These are phyloP conservation scores for Acanthopleura granulata DNA, from an alignment of 2,888 invertebrate species.

Conservation along the genomic window DNA sequence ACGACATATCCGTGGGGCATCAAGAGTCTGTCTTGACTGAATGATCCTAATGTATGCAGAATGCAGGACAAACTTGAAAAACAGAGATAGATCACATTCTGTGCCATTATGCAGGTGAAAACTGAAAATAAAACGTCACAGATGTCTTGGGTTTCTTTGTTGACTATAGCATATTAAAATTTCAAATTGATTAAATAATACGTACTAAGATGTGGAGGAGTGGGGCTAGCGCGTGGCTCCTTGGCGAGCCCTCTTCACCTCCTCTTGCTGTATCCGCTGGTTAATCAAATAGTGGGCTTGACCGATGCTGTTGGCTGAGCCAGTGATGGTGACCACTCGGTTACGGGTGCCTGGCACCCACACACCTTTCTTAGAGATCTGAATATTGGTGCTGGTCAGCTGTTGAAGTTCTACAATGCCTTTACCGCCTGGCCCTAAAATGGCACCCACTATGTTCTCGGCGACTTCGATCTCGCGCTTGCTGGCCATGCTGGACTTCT, in stretches of 20 bases:
- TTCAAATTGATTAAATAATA: slow-evolving; percentile 14
- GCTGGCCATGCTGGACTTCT: slow-evolving; percentile 49
- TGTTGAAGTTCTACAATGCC: slow-evolving; percentile 97
- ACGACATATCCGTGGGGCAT: neutral
- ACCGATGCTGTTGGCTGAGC: slow-evolving; percentile 87
- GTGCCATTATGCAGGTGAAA: slow-evolving; percentile 20
- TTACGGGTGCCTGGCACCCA: slow-evolving; percentile 97
- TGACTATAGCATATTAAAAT: slow-evolving; percentile 19
- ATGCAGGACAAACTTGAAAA: slow-evolving; percentile 19
- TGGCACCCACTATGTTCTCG: slow-evolving; percentile 94
- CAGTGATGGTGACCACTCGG: slow-evolving; percentile 96
- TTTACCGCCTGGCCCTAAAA: slow-evolving; percentile 96
- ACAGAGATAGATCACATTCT: slow-evolving; percentile 14
- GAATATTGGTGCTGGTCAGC: slow-evolving; percentile 96
- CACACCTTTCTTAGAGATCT: slow-evolving; percentile 98
- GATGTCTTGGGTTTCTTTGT: slow-evolving; percentile 11
- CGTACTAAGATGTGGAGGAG: neutral
- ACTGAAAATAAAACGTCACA: slow-evolving; percentile 8
- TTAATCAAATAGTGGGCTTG: slow-evolving; percentile 96
- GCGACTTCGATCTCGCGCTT: slow-evolving; percentile 87
- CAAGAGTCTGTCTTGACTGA: neutral
- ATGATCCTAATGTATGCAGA: slow-evolving; percentile 13
- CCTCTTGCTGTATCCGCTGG: slow-evolving; percentile 96
- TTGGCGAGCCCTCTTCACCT: slow-evolving; percentile 93
- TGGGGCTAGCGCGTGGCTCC: slow-evolving; percentile 49